Base-by-base conservation (phyloP, 2,797 vertebrate genomes). In the Caiman crocodilus region DNA sequence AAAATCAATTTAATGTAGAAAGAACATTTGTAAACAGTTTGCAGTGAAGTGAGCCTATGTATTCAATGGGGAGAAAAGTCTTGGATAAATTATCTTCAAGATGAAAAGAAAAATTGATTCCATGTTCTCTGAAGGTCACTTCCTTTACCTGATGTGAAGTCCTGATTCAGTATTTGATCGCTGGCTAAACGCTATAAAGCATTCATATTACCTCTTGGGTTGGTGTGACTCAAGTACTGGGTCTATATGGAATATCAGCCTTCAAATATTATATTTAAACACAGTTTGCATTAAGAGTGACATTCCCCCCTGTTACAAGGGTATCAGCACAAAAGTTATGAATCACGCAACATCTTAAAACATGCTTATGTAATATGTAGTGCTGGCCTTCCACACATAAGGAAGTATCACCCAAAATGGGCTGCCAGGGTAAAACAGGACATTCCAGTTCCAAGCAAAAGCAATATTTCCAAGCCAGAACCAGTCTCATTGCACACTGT, bases 1-100 rank as follows among this genome's bases (percentile, higher is more conserved):
- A 96, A 97, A 98, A 96, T 95, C 95, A 98, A 97, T 98, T 98
- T 97, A 96, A 96, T 95, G 91, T 94, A 90, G 95, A 95, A 96
- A 95, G 95, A 96, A 96, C 96, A 97, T 97, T 97, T 97, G 93
- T 97, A 98, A 98, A 97, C 90, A 97, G 92, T 92, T 92, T 94
- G 95, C 88, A 95, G 82, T 91, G 95, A 94, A 89, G 76, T 4
- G 5, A 93, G 82, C 77, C 92, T 92, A 86, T 95, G 87, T 89
- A 90, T 96, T 96, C 91, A 94, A 92, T 87, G 82, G 94, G 87
- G 90, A 96, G 96, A 97, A 96, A 96, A 89, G 89, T 89, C 96
- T 90, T 97, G 93, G 92, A 91, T 85, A 94, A 95, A 94, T 95
- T 95, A 95, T 96, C 90, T 97, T 86, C 86, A 85, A 95, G 97